Conservation (phyloP, 2,888 invertebrate genomes). For the Serripes groenlandicus region DNA sequence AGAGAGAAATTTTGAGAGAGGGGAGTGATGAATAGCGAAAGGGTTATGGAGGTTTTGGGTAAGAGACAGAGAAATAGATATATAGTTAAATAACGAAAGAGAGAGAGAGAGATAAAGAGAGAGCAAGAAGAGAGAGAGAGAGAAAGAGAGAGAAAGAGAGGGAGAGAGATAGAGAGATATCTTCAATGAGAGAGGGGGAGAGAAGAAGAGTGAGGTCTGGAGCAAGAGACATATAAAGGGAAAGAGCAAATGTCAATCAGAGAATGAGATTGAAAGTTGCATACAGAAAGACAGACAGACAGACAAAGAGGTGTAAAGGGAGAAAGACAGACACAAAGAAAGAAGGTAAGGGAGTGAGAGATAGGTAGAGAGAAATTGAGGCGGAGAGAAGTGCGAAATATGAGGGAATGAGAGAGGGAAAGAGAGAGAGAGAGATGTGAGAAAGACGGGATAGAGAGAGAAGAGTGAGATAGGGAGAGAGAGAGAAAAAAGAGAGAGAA, state of each 20-base stretch:
- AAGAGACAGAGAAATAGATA: neutral
- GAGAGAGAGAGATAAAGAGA: neutral
- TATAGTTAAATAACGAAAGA: too few species aligned
- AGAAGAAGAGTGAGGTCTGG: neutral
- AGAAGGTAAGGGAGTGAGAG: neutral
- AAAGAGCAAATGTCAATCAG: neutral
- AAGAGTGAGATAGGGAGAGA: too few species aligned
- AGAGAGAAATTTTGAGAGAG: too few species aligned
- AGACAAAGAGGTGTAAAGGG: neutral
- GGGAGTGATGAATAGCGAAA: too few species aligned
- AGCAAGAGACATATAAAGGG: neutral
- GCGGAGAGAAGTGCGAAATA: too few species aligned
- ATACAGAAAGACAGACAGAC: slow-evolving; percentile 3
- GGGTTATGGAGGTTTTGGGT: too few species aligned
- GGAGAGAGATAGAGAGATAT: neutral
- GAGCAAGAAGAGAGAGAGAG: too few species aligned
- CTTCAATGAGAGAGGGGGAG: neutral
- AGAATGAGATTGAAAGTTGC: neutral
- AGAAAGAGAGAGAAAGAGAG: neutral
- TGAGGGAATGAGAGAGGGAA: too few species aligned
- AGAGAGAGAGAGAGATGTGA: too few species aligned
- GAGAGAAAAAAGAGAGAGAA: too few species aligned
- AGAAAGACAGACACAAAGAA: neutral
- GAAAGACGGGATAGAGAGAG: too few species aligned
- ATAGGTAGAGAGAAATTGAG: too few species aligned